These are phyloP conservation scores for Epistrophe eligans DNA, from an alignment of 2,888 invertebrate species.

Conservation along the genomic window DNA sequence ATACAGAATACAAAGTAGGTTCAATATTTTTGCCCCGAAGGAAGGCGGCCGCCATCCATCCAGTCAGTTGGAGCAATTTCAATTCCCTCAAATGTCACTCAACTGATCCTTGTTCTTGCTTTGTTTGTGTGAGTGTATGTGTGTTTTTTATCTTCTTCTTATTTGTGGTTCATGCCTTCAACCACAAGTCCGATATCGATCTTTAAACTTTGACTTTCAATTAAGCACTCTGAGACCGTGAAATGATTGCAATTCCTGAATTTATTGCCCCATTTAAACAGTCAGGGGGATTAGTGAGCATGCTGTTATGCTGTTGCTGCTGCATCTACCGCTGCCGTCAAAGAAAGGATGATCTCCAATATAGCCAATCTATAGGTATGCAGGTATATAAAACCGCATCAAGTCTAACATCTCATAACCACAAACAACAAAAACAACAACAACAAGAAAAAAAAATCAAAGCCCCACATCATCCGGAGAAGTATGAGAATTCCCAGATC, in stretches of 20 bases:
- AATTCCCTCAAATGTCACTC: constrained; percentile 44
- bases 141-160: background rate
- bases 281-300: constrained; percentile 66
- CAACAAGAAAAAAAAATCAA: constrained; percentile 9
- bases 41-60: background rate
- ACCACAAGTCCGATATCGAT: constrained; percentile 61
- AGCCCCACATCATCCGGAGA: constrained; percentile 15
- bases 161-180: background rate
- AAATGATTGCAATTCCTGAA: constrained; percentile 73
- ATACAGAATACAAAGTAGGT: constrained; percentile 67
- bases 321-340: constrained; percentile 33
- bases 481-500: constrained; percentile 52
- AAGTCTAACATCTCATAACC: constrained; percentile 6
- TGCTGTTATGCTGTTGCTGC: background rate
- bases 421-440: constrained; percentile 41
- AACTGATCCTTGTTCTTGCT: constrained; percentile 18
- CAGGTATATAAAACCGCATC: background rate
- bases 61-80: constrained; percentile 5
- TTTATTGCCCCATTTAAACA: constrained; percentile 72
- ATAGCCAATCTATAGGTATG: constrained; percentile 12
- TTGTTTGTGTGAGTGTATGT: background rate
- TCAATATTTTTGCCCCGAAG: constrained; percentile 14
- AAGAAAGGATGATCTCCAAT: constrained; percentile 65
- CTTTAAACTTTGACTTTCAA: constrained; percentile 76
- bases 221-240: constrained; percentile 64